A percentile compares a stretch with the other conserved stretches of the same genome.
These are phyloP conservation scores for Pyrochroa serraticornis DNA, from an alignment of 2,888 invertebrate genomes.

Conservation along the genomic window DNA sequence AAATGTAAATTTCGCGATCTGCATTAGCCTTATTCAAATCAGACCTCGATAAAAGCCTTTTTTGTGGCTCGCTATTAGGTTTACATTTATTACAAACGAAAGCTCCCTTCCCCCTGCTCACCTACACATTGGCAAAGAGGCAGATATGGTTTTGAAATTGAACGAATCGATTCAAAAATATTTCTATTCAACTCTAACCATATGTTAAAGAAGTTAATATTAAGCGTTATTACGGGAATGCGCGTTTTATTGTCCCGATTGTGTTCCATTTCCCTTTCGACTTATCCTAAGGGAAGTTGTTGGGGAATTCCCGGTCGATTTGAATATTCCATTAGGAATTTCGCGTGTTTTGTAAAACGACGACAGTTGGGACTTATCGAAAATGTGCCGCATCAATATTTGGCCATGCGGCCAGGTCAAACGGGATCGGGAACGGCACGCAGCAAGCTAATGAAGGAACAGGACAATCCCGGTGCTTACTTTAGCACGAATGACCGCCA, in stretches of 20 bases:
- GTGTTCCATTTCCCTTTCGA: background rate
- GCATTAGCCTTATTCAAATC: too few species aligned
- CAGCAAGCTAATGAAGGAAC: too few species aligned
- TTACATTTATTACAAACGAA: too few species aligned
- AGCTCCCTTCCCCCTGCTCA: too few species aligned
- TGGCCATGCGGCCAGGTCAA: too few species aligned
- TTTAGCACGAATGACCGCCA: too few species aligned
- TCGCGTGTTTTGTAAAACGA: slow-evolving; percentile 2
- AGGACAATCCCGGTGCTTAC: too few species aligned
- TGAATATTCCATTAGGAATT: slow-evolving; percentile 17
- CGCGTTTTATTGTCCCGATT: background rate
- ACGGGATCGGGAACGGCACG: too few species aligned
- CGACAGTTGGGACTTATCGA: slow-evolving; percentile 1
- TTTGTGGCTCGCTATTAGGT: too few species aligned
- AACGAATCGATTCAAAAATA: background rate
- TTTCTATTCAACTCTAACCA: background rate
- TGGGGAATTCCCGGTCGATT: slow-evolving; percentile 3
- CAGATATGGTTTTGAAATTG: background rate
- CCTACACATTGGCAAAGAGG: background rate
- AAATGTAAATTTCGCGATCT: too few species aligned
- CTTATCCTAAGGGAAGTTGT: background rate
- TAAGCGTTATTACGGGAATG: background rate
- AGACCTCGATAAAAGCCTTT: too few species aligned
- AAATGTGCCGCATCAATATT: background rate
- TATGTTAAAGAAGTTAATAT: background rate